Evolutionary conservation across 2,888 invertebrate genomes (phyloP).

Genomic region (Orthosia gracilis): DNA sequence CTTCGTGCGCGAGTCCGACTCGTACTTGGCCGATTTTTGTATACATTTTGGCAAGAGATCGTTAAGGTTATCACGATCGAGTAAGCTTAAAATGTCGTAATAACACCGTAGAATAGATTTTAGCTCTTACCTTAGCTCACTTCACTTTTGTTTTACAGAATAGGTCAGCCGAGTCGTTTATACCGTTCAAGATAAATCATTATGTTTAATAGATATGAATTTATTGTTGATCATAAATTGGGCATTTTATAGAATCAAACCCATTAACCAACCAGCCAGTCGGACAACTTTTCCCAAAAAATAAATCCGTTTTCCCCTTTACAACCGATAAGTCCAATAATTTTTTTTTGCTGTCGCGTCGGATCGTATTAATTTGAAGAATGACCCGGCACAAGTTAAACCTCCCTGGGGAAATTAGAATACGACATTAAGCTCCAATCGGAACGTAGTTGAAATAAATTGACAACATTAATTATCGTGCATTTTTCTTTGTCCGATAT

Average conservation of each 20-base stretch:
- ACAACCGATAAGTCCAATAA: not conserved
- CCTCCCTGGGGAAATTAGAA: constrained; percentile 47
- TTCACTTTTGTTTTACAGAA: too few relatives aligned
- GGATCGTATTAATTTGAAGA: constrained; percentile 46
- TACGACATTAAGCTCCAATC: constrained; percentile 39
- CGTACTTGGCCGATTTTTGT: too few relatives aligned
- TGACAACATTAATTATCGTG: constrained; percentile 30
- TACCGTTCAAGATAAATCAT: too few relatives aligned
- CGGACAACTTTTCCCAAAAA: not conserved
- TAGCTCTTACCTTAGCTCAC: too few relatives aligned
- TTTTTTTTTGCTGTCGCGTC: constrained; percentile 19
- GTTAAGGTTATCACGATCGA: too few relatives aligned
- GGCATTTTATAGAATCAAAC: not conserved
- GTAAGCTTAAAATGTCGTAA: too few relatives aligned
- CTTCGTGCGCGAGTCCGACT: too few relatives aligned
- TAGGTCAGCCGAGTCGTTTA: too few relatives aligned
- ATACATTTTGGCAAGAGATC: too few relatives aligned
- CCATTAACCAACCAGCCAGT: not conserved
- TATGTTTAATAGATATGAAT: too few relatives aligned
- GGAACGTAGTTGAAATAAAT: constrained; percentile 45
- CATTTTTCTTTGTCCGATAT: not conserved
- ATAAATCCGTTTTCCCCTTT: constrained; percentile 13
- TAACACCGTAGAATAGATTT: too few relatives aligned
- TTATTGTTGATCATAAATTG: not conserved
- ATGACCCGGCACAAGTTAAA: constrained; percentile 61